Percentiles rank a stretch among this genome's conserved stretches.
phyloP scores from a whole-genome alignment of 1,140 invertebrate species.

The Drosophila asahinai region DNA sequence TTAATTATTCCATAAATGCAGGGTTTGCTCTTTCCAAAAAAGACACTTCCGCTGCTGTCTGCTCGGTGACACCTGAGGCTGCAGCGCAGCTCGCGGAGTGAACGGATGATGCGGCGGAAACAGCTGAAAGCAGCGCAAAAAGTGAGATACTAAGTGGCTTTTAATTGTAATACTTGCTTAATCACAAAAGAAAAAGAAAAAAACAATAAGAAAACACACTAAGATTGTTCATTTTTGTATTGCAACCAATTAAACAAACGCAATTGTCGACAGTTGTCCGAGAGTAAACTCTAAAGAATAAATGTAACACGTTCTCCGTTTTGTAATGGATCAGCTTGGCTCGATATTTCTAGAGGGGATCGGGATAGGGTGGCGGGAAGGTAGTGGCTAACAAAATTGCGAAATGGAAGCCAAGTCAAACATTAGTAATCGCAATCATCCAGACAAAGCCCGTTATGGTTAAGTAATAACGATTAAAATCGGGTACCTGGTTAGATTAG shows the following conservation, averaged over 20 bases:
- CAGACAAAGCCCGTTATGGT: constrained; percentile 29
- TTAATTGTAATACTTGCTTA: constrained; percentile 70
- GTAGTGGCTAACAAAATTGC: background rate
- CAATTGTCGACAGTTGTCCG: constrained; percentile 48
- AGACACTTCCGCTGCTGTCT: background rate
- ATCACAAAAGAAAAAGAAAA: constrained; percentile 44
- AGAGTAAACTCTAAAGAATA: constrained; percentile 43
- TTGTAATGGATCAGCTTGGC: constrained; percentile 8
- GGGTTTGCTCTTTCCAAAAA: constrained; percentile 39
- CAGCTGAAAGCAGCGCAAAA: constrained; percentile 32
- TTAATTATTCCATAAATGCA: constrained; percentile 78
- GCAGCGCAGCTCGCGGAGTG: constrained; percentile 19
- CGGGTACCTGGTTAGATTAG: constrained; percentile 44
- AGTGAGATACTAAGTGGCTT: constrained; percentile 72
- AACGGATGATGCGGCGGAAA: background rate
- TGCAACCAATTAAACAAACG: constrained; percentile 46
- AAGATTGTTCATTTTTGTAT: constrained; percentile 48
- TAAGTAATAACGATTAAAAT: constrained; percentile 40
- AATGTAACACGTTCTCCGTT: constrained; percentile 41
- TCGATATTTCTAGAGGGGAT: background rate
- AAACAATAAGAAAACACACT: constrained; percentile 30
- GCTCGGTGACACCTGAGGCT: constrained; percentile 1
- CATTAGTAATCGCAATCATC: constrained; percentile 23
- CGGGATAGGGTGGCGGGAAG: background rate
- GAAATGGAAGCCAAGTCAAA: constrained; percentile 45